Conservation (phyloP, 2,888 invertebrate genomes). For the Catocala nupta region DNA sequence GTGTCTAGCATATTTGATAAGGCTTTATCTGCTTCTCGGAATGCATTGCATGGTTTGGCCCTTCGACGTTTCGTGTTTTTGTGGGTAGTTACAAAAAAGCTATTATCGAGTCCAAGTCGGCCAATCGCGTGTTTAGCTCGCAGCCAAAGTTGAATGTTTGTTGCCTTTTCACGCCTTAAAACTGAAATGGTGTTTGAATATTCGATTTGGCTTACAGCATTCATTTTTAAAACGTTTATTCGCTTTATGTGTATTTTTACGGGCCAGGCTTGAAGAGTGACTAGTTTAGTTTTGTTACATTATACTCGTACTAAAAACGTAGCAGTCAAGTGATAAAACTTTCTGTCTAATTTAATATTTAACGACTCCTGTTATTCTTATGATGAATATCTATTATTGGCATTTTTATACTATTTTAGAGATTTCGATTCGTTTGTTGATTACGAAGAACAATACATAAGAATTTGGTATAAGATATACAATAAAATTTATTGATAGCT, state of each 20-base stretch:
- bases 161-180: slow-evolving; percentile 5
- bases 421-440: too few species aligned
- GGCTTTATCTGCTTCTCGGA: slow-evolving; percentile 1
- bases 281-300: too few species aligned
- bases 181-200: slow-evolving; percentile 3
- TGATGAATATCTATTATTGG: too few species aligned
- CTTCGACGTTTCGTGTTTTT: slow-evolving; percentile 15
- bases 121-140: not conserved
- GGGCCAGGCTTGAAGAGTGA: not conserved
- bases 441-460: too few species aligned
- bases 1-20: slow-evolving; percentile 11
- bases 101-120: not conserved
- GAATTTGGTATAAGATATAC: too few species aligned
- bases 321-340: too few species aligned
- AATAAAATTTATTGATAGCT: too few species aligned
- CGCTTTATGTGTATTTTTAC: not conserved
- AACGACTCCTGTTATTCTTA: too few species aligned
- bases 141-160: not conserved
- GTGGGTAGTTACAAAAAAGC: not conserved
- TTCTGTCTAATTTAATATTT: too few species aligned
- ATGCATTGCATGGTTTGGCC: slow-evolving; percentile 38
- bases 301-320: too few species aligned
- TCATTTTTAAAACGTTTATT: not conserved
- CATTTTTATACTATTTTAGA: too few species aligned
- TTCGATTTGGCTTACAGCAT: not conserved